A percentile compares a stretch with the other conserved stretches of the same genome.
These are phyloP conservation scores for Tholera decimalis DNA, from an alignment of 2,888 invertebrate species.

Conservation along the genomic window DNA sequence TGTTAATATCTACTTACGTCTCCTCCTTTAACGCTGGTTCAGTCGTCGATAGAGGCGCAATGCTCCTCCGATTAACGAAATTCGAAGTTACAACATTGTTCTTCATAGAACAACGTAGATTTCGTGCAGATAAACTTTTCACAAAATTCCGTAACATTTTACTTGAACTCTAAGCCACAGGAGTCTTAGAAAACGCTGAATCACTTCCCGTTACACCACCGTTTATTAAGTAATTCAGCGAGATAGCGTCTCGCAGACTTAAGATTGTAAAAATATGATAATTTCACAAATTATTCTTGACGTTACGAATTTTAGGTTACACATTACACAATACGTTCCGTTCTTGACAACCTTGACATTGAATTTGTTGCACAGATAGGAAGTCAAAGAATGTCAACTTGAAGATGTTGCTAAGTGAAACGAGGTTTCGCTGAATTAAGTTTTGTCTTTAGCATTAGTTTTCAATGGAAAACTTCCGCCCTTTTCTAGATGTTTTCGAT, in stretches of 20 bases:
- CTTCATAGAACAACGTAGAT: slow-evolving; percentile 75
- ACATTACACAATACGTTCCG: slow-evolving; percentile 58
- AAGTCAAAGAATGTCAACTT: slow-evolving; percentile 9
- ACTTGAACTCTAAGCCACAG: slow-evolving; percentile 30
- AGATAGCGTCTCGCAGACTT: slow-evolving; percentile 48
- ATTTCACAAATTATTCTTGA: slow-evolving; percentile 58
- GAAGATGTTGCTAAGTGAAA: background rate
- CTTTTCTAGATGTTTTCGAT: too few relatives aligned
- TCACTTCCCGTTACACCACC: slow-evolving; percentile 52
- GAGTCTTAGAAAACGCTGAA: slow-evolving; percentile 47
- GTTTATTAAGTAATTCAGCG: slow-evolving; percentile 51
- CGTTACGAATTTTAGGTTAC: slow-evolving; percentile 64
- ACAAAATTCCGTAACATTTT: slow-evolving; percentile 81
- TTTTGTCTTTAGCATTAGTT: too few relatives aligned
- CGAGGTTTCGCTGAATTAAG: background rate
- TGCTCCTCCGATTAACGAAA: slow-evolving; percentile 77
- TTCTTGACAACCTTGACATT: slow-evolving; percentile 42
- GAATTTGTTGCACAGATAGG: too few relatives aligned
- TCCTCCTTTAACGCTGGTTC: slow-evolving; percentile 81
- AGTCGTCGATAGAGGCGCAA: slow-evolving; percentile 82
- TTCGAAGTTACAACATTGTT: slow-evolving; percentile 74
- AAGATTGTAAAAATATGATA: slow-evolving; percentile 58
- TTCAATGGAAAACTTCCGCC: too few relatives aligned
- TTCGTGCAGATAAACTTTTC: slow-evolving; percentile 78
- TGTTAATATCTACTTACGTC: slow-evolving; percentile 77